phyloP scores from a whole-genome alignment of 2,888 invertebrate genomes.

The Pammene fasciana region DNA sequence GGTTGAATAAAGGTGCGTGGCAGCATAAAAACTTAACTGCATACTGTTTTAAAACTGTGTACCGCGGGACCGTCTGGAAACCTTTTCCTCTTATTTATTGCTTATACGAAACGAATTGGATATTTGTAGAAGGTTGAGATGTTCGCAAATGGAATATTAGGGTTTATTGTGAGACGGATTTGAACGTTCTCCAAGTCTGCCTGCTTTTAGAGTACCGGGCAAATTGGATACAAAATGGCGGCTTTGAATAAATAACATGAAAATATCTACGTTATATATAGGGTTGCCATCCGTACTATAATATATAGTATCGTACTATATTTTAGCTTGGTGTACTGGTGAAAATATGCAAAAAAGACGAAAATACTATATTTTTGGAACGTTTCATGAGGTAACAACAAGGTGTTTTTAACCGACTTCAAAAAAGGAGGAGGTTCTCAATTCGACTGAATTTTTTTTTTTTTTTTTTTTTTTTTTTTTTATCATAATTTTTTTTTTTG shows the following conservation, averaged over 20 bases:
- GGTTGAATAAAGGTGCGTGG: too few relatives aligned
- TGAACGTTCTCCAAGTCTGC: conserved; percentile 7
- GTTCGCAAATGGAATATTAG: conserved; percentile 70
- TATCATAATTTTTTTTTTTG: too few relatives aligned
- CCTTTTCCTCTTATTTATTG: conserved; percentile 83
- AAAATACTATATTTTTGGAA: too few relatives aligned
- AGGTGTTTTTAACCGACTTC: too few relatives aligned
- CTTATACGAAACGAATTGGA: conserved; percentile 82
- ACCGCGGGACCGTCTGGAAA: conserved; percentile 72
- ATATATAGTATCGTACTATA: too few relatives aligned
- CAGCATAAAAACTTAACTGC: neutral
- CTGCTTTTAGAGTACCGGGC: neutral
- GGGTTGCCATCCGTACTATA: too few relatives aligned
- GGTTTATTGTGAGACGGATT: conserved; percentile 45
- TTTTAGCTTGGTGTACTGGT: too few relatives aligned
- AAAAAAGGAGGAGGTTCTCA: too few relatives aligned
- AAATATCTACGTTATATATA: neutral
- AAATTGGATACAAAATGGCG: conserved; percentile 4
- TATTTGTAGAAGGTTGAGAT: conserved; percentile 79
- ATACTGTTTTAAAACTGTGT: conserved; percentile 31
- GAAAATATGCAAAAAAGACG: too few relatives aligned
- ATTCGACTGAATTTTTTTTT: too few relatives aligned
- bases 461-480: too few relatives aligned
- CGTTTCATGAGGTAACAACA: too few relatives aligned
- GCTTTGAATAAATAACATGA: neutral